These are phyloP conservation scores for Ephestia elutella DNA, from an alignment of 1,140 invertebrate species.

Conservation along the genomic window DNA sequence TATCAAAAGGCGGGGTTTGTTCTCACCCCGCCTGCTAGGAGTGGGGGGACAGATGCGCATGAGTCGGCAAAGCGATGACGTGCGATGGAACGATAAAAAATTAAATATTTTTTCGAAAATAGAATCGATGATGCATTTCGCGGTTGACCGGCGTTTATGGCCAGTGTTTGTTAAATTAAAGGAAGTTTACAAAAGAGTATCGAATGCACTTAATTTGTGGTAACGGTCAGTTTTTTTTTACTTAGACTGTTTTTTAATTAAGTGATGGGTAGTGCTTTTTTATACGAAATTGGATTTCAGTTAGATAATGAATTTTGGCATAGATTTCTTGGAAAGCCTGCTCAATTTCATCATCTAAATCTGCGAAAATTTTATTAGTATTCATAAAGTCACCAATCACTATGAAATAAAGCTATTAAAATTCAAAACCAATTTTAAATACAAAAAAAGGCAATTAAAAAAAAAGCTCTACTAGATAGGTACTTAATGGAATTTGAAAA, in stretches of 20 bases:
- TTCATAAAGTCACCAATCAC: too few species aligned
- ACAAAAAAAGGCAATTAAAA: too few species aligned
- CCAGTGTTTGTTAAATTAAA: neutral
- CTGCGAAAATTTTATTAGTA: too few species aligned
- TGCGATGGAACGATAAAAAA: neutral
- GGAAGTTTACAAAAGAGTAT: slow-evolving; percentile 3
- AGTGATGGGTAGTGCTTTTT: neutral
- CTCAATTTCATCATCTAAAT: too few species aligned
- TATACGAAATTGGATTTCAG: too few species aligned
- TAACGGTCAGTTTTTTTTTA: neutral
- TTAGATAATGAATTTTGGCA: too few species aligned
- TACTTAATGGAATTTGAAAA: too few species aligned
- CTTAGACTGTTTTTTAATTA: neutral
- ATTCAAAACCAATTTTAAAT: too few species aligned
- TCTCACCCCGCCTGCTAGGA: slow-evolving; percentile 11
- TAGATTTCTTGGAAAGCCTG: too few species aligned
- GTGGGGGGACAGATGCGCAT: slow-evolving; percentile 28
- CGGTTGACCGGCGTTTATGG: neutral
- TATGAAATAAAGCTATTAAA: too few species aligned
- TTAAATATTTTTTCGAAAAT: neutral
- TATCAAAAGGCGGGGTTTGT: slow-evolving; percentile 16
- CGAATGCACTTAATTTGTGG: neutral
- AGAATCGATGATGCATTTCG: neutral
- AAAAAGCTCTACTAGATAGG: too few species aligned
- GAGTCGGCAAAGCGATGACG: slow-evolving; percentile 19